These are phyloP conservation scores for Tringa solitaria DNA, from an alignment of 2,113 vertebrate genomes.

Conservation along the genomic window DNA sequence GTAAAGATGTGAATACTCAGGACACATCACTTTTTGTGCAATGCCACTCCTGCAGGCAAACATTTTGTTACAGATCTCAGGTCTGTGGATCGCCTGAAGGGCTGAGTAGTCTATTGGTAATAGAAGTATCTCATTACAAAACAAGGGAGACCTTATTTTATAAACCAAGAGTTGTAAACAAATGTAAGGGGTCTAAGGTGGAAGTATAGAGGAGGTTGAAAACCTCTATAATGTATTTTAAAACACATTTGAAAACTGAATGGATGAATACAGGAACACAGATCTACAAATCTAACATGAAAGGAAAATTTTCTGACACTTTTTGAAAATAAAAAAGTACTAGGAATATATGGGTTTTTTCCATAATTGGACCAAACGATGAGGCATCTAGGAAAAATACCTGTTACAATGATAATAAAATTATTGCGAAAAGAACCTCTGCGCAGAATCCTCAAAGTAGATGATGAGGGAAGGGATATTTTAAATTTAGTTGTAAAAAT, in stretches of 20 bases:
- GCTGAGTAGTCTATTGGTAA: rapidly evolving
- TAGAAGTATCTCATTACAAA: background rate
- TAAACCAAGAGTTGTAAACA: background rate
- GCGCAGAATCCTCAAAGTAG: background rate
- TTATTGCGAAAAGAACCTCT: background rate
- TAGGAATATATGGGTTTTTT: background rate
- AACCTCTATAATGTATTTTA: no score
- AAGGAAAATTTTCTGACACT: background rate
- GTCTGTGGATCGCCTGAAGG: background rate
- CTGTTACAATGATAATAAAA: background rate
- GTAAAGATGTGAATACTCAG: background rate
- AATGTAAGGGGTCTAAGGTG: background rate
- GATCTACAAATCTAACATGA: background rate
- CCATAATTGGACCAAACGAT: background rate
- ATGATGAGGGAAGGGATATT: background rate
- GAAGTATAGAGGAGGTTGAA: background rate
- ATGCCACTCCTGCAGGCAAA: background rate
- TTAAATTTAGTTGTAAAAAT: background rate
- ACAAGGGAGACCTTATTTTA: background rate
- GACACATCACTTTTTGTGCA: background rate
- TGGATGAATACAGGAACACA: background rate
- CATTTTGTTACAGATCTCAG: background rate
- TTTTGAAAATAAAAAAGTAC: background rate
- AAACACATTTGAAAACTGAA: background rate
- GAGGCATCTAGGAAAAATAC: background rate